Conservation (phyloP, 2,113 vertebrate species). For the Rallus limicola region DNA sequence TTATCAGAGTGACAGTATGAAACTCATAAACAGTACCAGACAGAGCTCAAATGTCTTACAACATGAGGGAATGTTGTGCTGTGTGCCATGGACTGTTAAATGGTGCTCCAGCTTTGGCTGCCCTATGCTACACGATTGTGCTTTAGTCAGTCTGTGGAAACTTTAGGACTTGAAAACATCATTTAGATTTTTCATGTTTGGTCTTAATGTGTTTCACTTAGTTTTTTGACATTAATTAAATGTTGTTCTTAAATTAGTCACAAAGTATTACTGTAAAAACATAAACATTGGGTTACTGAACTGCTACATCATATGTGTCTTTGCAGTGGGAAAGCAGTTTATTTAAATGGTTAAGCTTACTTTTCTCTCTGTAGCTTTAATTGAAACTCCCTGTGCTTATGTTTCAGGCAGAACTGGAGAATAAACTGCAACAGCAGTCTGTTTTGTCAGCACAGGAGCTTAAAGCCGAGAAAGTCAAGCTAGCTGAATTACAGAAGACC, state of each 20-base stretch:
- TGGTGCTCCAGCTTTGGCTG: neutral
- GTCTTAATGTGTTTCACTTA: neutral
- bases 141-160: neutral
- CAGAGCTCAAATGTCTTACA: neutral
- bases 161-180: neutral
- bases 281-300: neutral
- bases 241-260: neutral
- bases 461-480: conserved; percentile 77
- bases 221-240: neutral
- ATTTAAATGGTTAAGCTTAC: neutral
- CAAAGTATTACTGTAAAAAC: neutral
- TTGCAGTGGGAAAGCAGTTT: neutral
- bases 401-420: conserved; percentile 86
- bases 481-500: conserved; percentile 78
- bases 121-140: neutral
- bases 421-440: conserved; percentile 81
- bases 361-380: neutral
- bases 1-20: neutral
- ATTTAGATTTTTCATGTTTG: neutral
- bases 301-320: neutral
- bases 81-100: neutral
- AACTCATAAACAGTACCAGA: neutral
- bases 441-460: conserved; percentile 80
- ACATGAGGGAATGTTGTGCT: neutral
- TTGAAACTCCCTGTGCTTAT: neutral